phyloP scores from a whole-genome alignment of 2,113 vertebrate genomes.

The Brachyhypopomus occidentalis region DNA sequence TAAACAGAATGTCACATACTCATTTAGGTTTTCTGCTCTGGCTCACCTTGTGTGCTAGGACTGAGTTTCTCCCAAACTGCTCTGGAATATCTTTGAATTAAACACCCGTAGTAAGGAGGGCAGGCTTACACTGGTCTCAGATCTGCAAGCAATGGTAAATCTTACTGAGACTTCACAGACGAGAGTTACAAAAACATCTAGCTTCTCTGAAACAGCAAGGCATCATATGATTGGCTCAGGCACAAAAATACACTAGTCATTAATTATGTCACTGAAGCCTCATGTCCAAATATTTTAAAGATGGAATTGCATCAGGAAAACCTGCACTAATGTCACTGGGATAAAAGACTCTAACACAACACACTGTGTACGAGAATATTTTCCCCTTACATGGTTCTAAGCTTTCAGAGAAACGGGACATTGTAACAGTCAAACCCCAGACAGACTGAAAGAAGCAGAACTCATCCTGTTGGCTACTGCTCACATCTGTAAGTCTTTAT shows the following conservation, averaged over 20 bases:
- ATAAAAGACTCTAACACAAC: neutral
- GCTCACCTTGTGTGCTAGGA: neutral
- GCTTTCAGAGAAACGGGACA: no score
- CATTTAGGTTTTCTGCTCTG: neutral
- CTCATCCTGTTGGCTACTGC: no score
- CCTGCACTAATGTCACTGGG: conserved; percentile 21
- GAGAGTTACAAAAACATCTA: no score
- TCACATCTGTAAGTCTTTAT: neutral
- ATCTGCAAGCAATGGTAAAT: neutral
- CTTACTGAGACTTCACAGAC: no score
- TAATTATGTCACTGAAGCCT: neutral
- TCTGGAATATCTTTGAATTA: no score
- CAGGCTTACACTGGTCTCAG: neutral
- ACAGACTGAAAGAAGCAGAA: no score
- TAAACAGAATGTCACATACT: neutral
- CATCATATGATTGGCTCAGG: neutral
- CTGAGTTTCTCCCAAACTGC: neutral
- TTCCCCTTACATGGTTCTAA: no score
- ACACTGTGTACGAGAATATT: no score
- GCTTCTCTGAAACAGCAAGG: neutral
- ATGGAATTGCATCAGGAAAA: no score
- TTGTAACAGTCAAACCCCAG: no score
- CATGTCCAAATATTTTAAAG: neutral
- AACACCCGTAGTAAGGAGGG: no score
- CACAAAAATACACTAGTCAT: neutral